Evolutionary conservation across 2,888 invertebrate species (phyloP), one percentile per base, ranked within the genome.

Genomic region (Nymphalis urticae): DNA sequence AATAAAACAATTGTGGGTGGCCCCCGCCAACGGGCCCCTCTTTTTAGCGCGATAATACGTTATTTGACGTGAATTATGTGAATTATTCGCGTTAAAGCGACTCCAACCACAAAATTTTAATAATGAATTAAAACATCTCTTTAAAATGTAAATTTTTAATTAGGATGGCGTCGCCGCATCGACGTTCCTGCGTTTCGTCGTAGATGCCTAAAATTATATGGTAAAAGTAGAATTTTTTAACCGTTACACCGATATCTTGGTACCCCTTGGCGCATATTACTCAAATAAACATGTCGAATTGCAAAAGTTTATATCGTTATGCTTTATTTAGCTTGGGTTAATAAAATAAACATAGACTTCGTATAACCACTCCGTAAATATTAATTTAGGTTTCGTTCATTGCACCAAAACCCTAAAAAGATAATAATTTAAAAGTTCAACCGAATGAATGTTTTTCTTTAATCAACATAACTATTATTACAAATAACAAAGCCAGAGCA

Each of bases 111-210:
- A 75, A 85, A 88, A 91, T 89, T 90, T 90, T 90, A 89, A 90
- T 90, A 90, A 89, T 90, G 82, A 88, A 90, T 89, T 87, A 85
- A 90, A 87, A 86, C 86, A 86, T 84, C 86, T 89, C 90, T 88
- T 87, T 87, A 86, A 86, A 89, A 90, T 89, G 89, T 89, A 86
- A 89, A 92, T 91, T 90, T 92, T 89, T 91, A 89, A 92, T 91
- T 86, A 89, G 84, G 80, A 82, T 78, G 71, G 76, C 79, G 79
- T 70, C 75, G 74, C 71, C 73, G 75, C 69, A 66, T 63, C 64
- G 66, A 27, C 62, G 68, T 66, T 62, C 54, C 74, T 62, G 64
- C 66, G 70, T 66, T 71, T 67, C 54, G 27, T 62, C 61, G 62
- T 62, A 68, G 63, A 69, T 67, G 66, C 63, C 60, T 50, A 70